Conservation (phyloP, 2,888 invertebrate species). For the Apodemia duryi region DNA sequence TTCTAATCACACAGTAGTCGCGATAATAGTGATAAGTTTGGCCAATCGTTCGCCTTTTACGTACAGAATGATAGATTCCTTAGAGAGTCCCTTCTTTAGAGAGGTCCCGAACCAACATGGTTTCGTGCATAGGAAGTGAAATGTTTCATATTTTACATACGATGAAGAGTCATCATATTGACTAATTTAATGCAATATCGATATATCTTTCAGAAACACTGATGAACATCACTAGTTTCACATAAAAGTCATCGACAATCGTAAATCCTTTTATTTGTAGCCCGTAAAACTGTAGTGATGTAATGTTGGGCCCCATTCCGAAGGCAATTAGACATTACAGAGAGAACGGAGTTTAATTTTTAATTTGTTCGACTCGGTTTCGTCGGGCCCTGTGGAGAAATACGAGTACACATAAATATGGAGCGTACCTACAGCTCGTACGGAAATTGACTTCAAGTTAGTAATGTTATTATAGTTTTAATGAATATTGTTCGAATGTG, state of each 20-base stretch:
- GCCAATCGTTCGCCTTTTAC: too few relatives aligned
- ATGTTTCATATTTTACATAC: too few relatives aligned
- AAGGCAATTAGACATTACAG: slow-evolving; percentile 12
- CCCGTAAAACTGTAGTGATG: slow-evolving; percentile 34
- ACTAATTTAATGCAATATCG: not conserved
- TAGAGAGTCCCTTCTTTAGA: too few relatives aligned
- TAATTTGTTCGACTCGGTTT: not conserved
- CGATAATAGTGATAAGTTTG: too few relatives aligned
- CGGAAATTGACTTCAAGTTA: too few relatives aligned
- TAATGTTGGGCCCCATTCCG: slow-evolving; percentile 20
- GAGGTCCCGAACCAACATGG: too few relatives aligned
- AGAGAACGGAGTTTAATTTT: slow-evolving; percentile 8
- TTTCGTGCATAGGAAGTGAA: too few relatives aligned
- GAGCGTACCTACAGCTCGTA: not conserved
- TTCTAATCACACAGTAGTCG: too few relatives aligned
- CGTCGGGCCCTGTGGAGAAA: not conserved
- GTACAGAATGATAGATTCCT: too few relatives aligned
- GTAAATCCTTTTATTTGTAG: slow-evolving; percentile 42
- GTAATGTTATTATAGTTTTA: too few relatives aligned
- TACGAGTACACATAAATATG: not conserved
- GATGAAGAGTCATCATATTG: too few relatives aligned
- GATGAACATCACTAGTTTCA: slow-evolving; percentile 35
- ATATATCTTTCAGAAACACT: not conserved
- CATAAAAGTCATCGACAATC: slow-evolving; percentile 44
- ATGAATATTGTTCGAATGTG: too few relatives aligned